Evolutionary conservation across 2,888 invertebrate species (phyloP).

Genomic region (Polylopha cassiicola): DNA sequence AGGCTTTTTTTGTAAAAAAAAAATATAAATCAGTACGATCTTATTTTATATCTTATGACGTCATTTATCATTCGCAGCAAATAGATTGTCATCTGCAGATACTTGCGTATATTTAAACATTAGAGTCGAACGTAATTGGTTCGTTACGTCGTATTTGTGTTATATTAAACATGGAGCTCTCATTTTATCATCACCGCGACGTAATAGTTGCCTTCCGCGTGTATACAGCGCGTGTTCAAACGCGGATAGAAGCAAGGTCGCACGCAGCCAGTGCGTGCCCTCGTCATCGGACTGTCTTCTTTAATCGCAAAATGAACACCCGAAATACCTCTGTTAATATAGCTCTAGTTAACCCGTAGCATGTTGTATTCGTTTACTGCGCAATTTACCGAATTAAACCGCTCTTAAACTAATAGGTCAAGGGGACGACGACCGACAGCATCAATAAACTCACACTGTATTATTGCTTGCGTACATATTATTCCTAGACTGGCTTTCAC

Average conservation of each 20-base stretch:
- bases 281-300: conserved; percentile 15
- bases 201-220: conserved; percentile 44
- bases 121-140: conserved; percentile 7
- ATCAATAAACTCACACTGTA: conserved; percentile 11
- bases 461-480: conserved; percentile 8
- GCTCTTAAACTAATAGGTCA: conserved; percentile 51
- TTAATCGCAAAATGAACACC: conserved; percentile 33
- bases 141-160: conserved; percentile 14
- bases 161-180: conserved; percentile 20
- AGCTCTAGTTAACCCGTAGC: conserved; percentile 25
- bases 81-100: background rate
- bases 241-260: conserved; percentile 49
- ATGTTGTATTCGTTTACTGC: conserved; percentile 35
- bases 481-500: too few relatives aligned
- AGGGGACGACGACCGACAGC: conserved; percentile 37
- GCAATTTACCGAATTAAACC: conserved; percentile 39
- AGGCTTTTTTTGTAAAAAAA: too few relatives aligned
- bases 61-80: too few relatives aligned
- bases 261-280: conserved; percentile 42
- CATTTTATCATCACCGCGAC: conserved; percentile 19
- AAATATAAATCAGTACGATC: too few relatives aligned
- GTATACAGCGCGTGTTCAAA: conserved; percentile 35
- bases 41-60: too few relatives aligned
- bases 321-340: conserved; percentile 29
- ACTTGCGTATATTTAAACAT: conserved; percentile 3